Conservation (phyloP, 2,113 vertebrate species). For the Coptodon rendalli region DNA sequence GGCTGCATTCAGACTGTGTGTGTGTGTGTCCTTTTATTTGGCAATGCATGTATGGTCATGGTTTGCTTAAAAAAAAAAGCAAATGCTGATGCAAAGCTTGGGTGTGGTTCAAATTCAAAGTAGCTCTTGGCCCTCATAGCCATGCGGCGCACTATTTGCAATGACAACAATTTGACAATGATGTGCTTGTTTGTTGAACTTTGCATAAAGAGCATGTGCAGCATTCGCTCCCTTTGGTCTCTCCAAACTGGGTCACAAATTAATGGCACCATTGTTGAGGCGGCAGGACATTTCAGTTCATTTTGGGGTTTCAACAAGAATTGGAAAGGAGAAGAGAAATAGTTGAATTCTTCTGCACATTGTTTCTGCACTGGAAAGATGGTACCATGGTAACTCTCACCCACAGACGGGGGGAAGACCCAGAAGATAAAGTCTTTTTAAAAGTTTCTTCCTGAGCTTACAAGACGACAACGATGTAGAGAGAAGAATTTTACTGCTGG, state of each 20-base stretch:
- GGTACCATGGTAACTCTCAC: neutral
- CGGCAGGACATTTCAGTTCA: neutral
- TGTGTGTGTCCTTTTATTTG: neutral
- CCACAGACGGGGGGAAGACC: neutral
- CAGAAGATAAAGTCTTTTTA: neutral
- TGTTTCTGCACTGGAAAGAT: neutral
- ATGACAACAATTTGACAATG: slow-evolving; percentile 16
- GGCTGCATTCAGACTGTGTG: neutral
- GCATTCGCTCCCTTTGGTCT: neutral
- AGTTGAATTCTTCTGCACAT: neutral
- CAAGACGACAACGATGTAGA: neutral
- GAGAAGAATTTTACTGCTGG: neutral
- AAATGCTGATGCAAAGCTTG: slow-evolving; percentile 32
- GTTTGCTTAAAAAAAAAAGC: neutral
- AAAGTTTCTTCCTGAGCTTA: neutral
- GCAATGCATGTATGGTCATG: neutral
- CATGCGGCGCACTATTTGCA: neutral
- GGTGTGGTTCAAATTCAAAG: slow-evolving; percentile 34
- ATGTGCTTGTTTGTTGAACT: slow-evolving; percentile 34
- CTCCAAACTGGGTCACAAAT: slow-evolving; percentile 37
- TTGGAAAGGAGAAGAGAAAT: neutral
- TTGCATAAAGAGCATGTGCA: slow-evolving; percentile 17
- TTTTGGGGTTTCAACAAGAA: neutral
- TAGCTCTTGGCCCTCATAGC: neutral
- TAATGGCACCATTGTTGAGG: slow-evolving; percentile 12